Evolutionary conservation across 2,888 invertebrate genomes (phyloP).

Genomic region (Chromoteleia sp.): DNA sequence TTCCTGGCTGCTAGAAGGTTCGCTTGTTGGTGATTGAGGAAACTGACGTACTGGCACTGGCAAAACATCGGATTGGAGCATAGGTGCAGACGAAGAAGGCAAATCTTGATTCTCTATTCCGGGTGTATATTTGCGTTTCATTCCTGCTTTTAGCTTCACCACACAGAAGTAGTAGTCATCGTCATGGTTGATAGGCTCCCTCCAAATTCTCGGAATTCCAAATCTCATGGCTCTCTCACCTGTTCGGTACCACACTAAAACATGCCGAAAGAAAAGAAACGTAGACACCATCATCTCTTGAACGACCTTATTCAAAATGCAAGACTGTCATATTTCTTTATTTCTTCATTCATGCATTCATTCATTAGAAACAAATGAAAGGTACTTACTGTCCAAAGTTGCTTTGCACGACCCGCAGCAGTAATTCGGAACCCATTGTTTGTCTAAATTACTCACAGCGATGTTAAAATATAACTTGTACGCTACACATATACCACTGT

Average conservation of each 20-base stretch:
- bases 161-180: slow-evolving; percentile 16
- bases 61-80: slow-evolving; percentile 13
- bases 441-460: slow-evolving; percentile 15
- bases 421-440: slow-evolving; percentile 16
- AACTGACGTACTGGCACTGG: slow-evolving; percentile 25
- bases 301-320: no score
- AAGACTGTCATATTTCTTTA: no score
- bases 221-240: slow-evolving; percentile 25
- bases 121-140: slow-evolving; percentile 1
- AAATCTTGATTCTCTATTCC: slow-evolving; percentile 15
- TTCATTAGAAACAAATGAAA: no score
- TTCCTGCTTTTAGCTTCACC: slow-evolving; percentile 7
- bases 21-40: slow-evolving; percentile 19
- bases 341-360: no score
- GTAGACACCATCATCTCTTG: no score
- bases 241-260: slow-evolving; percentile 8
- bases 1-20: slow-evolving; percentile 15
- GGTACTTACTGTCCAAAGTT: slow-evolving; percentile 20
- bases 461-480: slow-evolving; percentile 29
- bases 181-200: slow-evolving; percentile 20
- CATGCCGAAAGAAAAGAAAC: no score
- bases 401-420: slow-evolving; percentile 22
- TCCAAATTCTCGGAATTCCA: slow-evolving; percentile 38
- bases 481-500: background rate
- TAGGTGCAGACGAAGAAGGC: slow-evolving; percentile 33